Percentiles rank a stretch among this genome's conserved stretches.
These are phyloP conservation scores for Bimastos eiseni DNA, from an alignment of 2,888 invertebrate genomes.

Conservation along the genomic window DNA sequence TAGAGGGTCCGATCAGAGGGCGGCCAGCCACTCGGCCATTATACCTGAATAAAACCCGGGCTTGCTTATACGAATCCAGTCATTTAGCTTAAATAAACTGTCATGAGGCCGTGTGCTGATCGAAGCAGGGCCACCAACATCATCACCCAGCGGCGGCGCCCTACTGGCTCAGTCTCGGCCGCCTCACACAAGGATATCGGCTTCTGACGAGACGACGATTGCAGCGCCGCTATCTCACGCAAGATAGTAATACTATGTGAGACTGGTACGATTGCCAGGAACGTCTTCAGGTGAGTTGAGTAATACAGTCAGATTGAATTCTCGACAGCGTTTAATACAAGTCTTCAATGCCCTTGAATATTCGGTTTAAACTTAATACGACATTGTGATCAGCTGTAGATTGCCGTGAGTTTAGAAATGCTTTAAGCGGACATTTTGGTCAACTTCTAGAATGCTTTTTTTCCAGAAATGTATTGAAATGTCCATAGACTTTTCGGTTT, in stretches of 20 bases:
- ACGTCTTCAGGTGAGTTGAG: neutral
- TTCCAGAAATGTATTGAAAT: neutral
- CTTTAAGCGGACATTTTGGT: neutral
- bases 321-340: neutral
- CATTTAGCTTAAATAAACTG: constrained; percentile 13
- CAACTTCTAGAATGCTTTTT: neutral
- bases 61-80: neutral
- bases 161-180: neutral
- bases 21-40: neutral
- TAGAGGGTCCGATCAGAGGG: neutral
- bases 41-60: neutral
- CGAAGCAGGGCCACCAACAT: neutral
- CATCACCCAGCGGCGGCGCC: neutral
- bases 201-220: neutral
- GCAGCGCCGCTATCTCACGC: neutral
- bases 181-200: neutral
- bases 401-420: no score
- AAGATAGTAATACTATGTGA: neutral
- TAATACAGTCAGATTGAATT: neutral
- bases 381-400: no score
- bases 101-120: neutral
- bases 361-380: no score
- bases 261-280: neutral
- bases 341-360: neutral
- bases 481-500: neutral